phyloP scores from a whole-genome alignment of 1,140 invertebrate genomes.

The Laodelphax striatellus region DNA sequence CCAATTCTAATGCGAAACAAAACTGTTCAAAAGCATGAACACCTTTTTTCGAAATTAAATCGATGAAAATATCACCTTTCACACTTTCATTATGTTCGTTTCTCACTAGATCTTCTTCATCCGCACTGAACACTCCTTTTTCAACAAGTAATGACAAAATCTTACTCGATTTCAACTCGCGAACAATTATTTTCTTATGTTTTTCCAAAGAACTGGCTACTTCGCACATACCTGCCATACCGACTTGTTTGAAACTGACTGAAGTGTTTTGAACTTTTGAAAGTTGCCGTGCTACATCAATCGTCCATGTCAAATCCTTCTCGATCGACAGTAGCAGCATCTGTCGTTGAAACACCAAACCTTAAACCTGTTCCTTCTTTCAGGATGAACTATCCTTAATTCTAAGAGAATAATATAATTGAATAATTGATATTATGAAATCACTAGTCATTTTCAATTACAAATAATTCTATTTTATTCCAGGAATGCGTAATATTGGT shows the following conservation, averaged over 20 bases:
- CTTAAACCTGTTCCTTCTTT: too few relatives aligned
- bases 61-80: constrained; percentile 32
- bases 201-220: constrained; percentile 28
- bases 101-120: constrained; percentile 29
- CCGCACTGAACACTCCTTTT: constrained; percentile 30
- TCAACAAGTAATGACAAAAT: constrained; percentile 29
- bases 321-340: too few relatives aligned
- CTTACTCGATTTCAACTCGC: constrained; percentile 30
- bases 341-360: too few relatives aligned
- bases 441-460: too few relatives aligned
- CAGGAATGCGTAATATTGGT: too few relatives aligned
- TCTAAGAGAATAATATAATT: too few relatives aligned
- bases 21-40: constrained; percentile 41
- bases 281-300: not conserved
- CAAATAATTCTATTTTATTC: too few relatives aligned
- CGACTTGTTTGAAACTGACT: constrained; percentile 9
- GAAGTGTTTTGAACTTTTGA: not conserved
- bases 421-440: too few relatives aligned
- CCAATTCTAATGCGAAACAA: constrained; percentile 39
- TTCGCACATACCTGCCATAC: constrained; percentile 29
- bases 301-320: too few relatives aligned
- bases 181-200: constrained; percentile 29
- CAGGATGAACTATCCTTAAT: too few relatives aligned
- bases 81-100: constrained; percentile 22
- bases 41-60: constrained; percentile 38